Conservation (phyloP, 2,797 vertebrate genomes). For the Huso huso region DNA sequence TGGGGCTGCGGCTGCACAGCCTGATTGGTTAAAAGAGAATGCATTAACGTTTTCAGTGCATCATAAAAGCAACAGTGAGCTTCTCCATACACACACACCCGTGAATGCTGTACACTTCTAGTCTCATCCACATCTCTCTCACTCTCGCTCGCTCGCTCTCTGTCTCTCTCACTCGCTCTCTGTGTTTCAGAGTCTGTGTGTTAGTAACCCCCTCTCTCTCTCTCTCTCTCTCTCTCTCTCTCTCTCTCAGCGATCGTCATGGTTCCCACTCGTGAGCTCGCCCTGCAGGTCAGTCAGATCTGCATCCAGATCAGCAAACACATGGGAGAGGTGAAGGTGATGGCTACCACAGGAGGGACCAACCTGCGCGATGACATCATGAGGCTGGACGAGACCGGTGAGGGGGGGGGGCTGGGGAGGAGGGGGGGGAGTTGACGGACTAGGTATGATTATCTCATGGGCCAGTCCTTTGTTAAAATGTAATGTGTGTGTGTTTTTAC, state of each 20-base stretch:
- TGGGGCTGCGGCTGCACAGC: background rate
- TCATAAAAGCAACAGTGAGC: background rate
- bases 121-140: too few species aligned
- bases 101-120: too few species aligned
- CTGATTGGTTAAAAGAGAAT: background rate
- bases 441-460: too few species aligned
- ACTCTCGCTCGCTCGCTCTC: too few species aligned
- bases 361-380: conserved; percentile 72
- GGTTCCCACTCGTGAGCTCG: conserved; percentile 69
- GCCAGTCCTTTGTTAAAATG: too few species aligned
- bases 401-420: background rate
- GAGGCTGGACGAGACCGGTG: conserved; percentile 67
- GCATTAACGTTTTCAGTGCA: conserved; percentile 1
- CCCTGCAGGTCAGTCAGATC: conserved; percentile 72
- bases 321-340: conserved; percentile 66
- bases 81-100: too few species aligned
- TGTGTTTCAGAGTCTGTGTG: conserved; percentile 16
- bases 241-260: conserved; percentile 54
- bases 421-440: too few species aligned
- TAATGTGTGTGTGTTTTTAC: too few species aligned
- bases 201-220: conserved; percentile 11
- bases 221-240: conserved; percentile 17
- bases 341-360: conserved; percentile 72
- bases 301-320: conserved; percentile 71
- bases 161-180: background rate